Conservation (phyloP, 1,140 invertebrate species). For the Amphibalanus amphitrite region DNA sequence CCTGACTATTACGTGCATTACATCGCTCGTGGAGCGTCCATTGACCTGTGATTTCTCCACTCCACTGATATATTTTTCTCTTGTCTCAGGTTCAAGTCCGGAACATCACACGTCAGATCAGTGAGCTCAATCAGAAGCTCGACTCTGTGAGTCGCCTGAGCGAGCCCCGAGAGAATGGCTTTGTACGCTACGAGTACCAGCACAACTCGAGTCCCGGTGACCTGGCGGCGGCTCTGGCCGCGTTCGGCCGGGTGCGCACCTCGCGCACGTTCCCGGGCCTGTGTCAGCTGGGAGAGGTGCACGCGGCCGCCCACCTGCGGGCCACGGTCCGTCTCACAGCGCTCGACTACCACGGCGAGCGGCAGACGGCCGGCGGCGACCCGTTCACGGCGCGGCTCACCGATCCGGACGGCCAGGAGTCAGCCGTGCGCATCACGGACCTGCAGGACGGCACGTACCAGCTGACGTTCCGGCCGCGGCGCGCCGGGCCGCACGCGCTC, state of each 20-base stretch:
- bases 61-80: too few species aligned
- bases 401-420: slow-evolving; percentile 19
- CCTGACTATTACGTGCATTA: too few species aligned
- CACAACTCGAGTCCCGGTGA: slow-evolving; percentile 29
- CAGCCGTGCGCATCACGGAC: slow-evolving; percentile 42
- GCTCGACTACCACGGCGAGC: slow-evolving; percentile 75
- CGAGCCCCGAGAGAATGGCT: slow-evolving; percentile 79
- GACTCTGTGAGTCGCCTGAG: slow-evolving; percentile 59
- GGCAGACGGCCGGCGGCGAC: slow-evolving; percentile 59
- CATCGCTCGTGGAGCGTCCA: too few species aligned
- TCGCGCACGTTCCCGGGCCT: slow-evolving; percentile 67
- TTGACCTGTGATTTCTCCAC: too few species aligned
- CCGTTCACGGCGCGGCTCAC: slow-evolving; percentile 48
- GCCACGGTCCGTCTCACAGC: slow-evolving; percentile 47
- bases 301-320: slow-evolving; percentile 49
- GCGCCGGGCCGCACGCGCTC: slow-evolving; percentile 41
- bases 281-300: slow-evolving; percentile 29
- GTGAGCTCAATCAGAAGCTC: slow-evolving; percentile 66
- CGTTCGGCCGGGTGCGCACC: slow-evolving; percentile 41
- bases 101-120: slow-evolving; percentile 75
- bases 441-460: slow-evolving; percentile 63
- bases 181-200: slow-evolving; percentile 62
- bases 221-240: slow-evolving; percentile 22
- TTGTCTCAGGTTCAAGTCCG: slow-evolving; percentile 51
- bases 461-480: slow-evolving; percentile 35